phyloP scores from a whole-genome alignment of 92 coral and sea anemone genomes.

The Ricordea florida region DNA sequence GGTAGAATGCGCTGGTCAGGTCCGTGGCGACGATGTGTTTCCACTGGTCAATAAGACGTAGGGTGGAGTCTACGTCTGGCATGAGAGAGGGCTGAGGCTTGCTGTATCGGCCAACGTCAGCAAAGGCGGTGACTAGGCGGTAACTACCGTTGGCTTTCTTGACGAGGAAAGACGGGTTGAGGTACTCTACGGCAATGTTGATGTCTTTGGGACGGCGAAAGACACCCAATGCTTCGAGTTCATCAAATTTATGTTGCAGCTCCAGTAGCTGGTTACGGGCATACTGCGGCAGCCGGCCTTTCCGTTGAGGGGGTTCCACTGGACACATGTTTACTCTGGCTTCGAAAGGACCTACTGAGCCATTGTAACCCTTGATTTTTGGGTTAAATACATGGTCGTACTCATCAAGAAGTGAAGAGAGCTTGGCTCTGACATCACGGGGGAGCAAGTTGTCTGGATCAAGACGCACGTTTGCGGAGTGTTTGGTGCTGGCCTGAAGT shows the following conservation, averaged over 20 bases:
- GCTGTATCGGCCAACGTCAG: conserved; percentile 33
- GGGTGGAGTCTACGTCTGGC: conserved; percentile 33
- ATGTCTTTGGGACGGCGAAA: conserved; percentile 43
- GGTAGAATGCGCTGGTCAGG: conserved; percentile 67
- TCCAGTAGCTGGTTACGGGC: conserved; percentile 25
- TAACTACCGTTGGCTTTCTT: conserved; percentile 37
- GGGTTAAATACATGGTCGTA: conserved; percentile 44
- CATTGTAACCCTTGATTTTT: conserved; percentile 68
- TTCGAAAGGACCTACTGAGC: conserved; percentile 65
- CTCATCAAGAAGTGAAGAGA: conserved; percentile 1
- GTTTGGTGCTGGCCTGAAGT: not conserved
- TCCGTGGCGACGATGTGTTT: conserved; percentile 52
- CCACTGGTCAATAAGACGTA: conserved; percentile 60
- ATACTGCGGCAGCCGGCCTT: conserved; percentile 70
- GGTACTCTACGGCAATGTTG: conserved; percentile 22
- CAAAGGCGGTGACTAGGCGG: conserved; percentile 55
- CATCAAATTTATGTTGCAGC: conserved; percentile 35
- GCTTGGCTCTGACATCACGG: conserved; percentile 7
- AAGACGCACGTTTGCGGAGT: conserved; percentile 8
- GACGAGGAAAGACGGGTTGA: conserved; percentile 48
- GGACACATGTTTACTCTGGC: conserved; percentile 79
- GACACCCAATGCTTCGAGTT: conserved; percentile 44
- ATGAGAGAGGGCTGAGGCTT: conserved; percentile 50
- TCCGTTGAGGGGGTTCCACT: conserved; percentile 73
- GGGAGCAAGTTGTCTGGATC: conserved; percentile 19